Base-by-base conservation (phyloP, 1,140 invertebrate species). In the Drosophila funebris region DNA sequence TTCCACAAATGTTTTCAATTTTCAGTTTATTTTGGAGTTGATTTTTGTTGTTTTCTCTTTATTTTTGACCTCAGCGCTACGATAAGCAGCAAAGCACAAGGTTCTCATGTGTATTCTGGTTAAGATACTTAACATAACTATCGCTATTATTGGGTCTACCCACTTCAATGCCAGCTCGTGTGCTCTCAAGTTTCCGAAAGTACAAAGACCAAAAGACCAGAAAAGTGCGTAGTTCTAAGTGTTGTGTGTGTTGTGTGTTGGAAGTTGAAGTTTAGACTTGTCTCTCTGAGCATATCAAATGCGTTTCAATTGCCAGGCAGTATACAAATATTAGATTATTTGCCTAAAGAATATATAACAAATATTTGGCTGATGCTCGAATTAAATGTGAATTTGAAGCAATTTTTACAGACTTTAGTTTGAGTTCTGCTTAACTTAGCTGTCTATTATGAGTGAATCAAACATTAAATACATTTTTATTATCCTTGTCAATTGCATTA, bases 401-500 rank as follows among this genome's bases (percentile, higher is more conserved):
- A n/a, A n/a, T n/a, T n/a, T n/a, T n/a, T n/a, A n/a, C n/a, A n/a
- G n/a, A n/a, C n/a, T n/a, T n/a, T n/a, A n/a, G n/a, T n/a, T n/a
- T n/a, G n/a, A 41, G 13, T 1, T 33, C 22, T 57, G 5, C 41
- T 13, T 7, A 8, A 14, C 3, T 20, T 14, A 13, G 7, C 3
- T 27, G 11, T 9, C n/a, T 8, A 24, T 50, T 2, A 31, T 13
- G 13, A 50, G 5, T 48, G 43, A 53, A 72, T 14, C n/a, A n/a
- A n/a, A n/a, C n/a, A 29, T 58, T 13, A 9, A 13, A 13, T 57
- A 43, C 4, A 22, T 22, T 56, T 73, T 24, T 44, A 66, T 73
- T 83, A 81, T 84, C 80, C 81, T 85, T 83, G 81, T 82, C 80
- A 75, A 68, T 69, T 31, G 71, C 44, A 78, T 69, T 31, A 64